Percentiles rank a stretch among this genome's conserved stretches.
Conservation (phyloP, 2,797 vertebrate genomes). For the Bryconaethiops microstoma region DNA sequence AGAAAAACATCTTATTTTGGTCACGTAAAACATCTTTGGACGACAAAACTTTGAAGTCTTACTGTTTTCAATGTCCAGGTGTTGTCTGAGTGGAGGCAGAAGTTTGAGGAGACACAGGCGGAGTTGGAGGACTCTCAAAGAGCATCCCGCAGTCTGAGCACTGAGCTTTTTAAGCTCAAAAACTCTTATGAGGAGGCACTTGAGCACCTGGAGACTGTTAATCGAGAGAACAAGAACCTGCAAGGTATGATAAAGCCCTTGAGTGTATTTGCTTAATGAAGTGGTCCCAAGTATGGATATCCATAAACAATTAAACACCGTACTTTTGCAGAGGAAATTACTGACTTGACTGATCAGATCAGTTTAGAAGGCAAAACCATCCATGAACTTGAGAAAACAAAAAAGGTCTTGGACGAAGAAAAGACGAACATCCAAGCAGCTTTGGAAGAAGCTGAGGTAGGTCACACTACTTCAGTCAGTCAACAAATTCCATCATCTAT, state of each 20-base stretch:
- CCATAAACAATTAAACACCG: background rate
- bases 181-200: constrained; percentile 90
- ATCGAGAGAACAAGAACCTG: constrained; percentile 93
- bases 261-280: background rate
- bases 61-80: constrained; percentile 60
- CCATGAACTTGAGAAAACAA: constrained; percentile 89
- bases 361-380: constrained; percentile 86
- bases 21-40: background rate
- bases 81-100: constrained; percentile 86
- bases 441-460: constrained; percentile 92
- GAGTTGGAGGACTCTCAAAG: constrained; percentile 88
- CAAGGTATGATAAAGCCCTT: constrained; percentile 78
- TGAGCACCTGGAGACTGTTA: constrained; percentile 89
- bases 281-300: background rate
- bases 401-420: constrained; percentile 86
- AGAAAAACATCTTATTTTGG: too few relatives aligned
- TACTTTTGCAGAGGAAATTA: constrained; percentile 84
- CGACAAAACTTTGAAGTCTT: background rate
- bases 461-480: background rate
- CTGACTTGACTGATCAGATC: constrained; percentile 90
- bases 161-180: constrained; percentile 91
- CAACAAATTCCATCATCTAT: background rate
- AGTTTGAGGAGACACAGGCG: constrained; percentile 84
- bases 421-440: constrained; percentile 87
- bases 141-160: constrained; percentile 88